These are phyloP conservation scores for Salvelinus namaycush DNA, from an alignment of 2,113 vertebrate genomes.

Conservation along the genomic window DNA sequence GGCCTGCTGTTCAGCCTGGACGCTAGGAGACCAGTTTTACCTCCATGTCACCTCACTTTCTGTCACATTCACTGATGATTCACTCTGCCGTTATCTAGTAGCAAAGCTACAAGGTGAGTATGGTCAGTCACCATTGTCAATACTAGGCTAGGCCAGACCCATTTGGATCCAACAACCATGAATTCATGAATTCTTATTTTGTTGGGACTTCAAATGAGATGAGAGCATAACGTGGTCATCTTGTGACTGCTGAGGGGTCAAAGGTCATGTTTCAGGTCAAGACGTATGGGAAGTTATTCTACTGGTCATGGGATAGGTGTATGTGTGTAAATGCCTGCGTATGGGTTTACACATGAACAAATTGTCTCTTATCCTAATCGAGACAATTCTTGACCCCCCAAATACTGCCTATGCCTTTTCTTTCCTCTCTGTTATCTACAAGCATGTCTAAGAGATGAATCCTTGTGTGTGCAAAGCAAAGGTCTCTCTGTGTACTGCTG, in stretches of 20 bases:
- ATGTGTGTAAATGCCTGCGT: not conserved
- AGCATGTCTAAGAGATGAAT: constrained; percentile 19
- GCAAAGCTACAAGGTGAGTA: no score
- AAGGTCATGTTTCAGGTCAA: constrained; percentile 29
- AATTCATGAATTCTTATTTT: no score
- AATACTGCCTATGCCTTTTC: not conserved
- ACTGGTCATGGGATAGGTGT: constrained; percentile 5
- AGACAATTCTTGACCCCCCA: constrained; percentile 15
- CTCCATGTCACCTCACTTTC: no score
- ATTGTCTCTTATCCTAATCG: constrained; percentile 35
- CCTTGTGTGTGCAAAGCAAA: constrained; percentile 10
- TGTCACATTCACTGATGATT: no score
- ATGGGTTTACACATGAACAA: not conserved
- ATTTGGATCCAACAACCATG: no score
- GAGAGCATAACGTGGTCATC: not conserved
- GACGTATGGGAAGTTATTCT: constrained; percentile 21
- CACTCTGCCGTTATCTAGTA: no score
- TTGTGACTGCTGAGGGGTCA: constrained; percentile 28
- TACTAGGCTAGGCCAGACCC: no score
- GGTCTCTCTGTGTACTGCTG: constrained; percentile 1
- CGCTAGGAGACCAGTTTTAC: no score
- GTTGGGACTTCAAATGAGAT: no score
- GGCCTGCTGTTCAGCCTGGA: no score
- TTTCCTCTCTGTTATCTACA: not conserved
- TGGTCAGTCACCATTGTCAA: no score